Conservation (phyloP, 2,797 vertebrate species). For the Manis crassicaudata region DNA sequence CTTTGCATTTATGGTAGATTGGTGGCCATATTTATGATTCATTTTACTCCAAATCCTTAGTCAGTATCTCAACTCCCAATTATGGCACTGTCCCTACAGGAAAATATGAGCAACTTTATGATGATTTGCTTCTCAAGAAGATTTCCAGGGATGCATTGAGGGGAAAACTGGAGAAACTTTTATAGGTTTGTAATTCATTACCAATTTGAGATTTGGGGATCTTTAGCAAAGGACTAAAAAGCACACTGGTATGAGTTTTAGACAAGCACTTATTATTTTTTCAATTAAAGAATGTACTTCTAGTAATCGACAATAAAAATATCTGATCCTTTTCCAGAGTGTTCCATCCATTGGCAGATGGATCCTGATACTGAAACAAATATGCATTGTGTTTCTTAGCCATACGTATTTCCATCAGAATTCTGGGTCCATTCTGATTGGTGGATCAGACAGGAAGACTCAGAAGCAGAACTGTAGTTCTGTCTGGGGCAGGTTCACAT, state of each 20-base stretch:
- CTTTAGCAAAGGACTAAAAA: conserved; percentile 22
- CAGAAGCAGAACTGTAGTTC: neutral
- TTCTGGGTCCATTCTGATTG: neutral
- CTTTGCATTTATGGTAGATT: conserved; percentile 62
- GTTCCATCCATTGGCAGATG: neutral
- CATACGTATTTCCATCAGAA: neutral
- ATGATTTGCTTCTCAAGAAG: conserved; percentile 55
- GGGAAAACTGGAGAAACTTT: conserved; percentile 44
- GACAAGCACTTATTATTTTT: neutral
- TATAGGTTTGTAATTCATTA: conserved; percentile 49
- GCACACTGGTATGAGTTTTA: neutral
- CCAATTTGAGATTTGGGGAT: conserved; percentile 26
- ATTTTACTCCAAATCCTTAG: conserved; percentile 59
- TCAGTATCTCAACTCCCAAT: conserved; percentile 36
- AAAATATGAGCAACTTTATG: conserved; percentile 59
- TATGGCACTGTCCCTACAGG: conserved; percentile 45
- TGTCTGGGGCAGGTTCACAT: neutral
- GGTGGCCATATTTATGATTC: conserved; percentile 55
- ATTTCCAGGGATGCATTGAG: conserved; percentile 51
- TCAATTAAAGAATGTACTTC: conserved; percentile 35
- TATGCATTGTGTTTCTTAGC: neutral
- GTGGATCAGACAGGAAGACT: neutral
- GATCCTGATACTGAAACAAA: neutral
- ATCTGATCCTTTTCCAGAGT: neutral
- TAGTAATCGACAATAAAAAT: neutral